Conservation (phyloP, 2,797 vertebrate genomes). For the Myripristis murdjan region DNA sequence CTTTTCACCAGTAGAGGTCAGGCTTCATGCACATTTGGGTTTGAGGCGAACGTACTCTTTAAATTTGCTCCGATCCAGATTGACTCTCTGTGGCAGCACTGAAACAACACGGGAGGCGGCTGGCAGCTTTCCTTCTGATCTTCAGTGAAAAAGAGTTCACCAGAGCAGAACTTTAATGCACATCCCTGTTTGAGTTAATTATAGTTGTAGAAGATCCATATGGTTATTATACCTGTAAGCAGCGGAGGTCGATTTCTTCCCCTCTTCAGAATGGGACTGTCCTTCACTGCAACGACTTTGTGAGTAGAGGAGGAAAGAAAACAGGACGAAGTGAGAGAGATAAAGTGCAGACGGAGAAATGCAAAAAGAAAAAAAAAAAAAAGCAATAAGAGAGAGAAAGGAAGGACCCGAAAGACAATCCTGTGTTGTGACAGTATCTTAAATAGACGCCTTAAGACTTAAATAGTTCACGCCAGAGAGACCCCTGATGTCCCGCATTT, state of each 20-base stretch:
- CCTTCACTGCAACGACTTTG: conserved; percentile 10
- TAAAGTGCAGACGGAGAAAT: conserved; percentile 13
- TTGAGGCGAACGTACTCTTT: too few species aligned
- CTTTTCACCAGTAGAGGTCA: too few species aligned
- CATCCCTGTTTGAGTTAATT: conserved; percentile 22
- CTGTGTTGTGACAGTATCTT: conserved; percentile 51
- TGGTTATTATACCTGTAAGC: neutral
- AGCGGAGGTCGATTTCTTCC: conserved; percentile 6
- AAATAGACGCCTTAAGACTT: conserved; percentile 37
- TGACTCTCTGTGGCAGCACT: too few species aligned
- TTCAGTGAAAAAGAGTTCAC: neutral
- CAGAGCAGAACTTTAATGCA: neutral
- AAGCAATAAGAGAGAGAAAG: conserved; percentile 14
- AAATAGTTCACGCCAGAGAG: conserved; percentile 41
- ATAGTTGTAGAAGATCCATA: conserved; percentile 8
- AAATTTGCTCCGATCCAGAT: too few species aligned
- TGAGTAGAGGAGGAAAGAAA: conserved; percentile 8
- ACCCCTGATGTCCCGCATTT: conserved; percentile 57
- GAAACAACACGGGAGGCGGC: too few species aligned
- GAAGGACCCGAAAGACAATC: neutral
- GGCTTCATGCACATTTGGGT: too few species aligned
- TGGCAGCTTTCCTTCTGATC: neutral
- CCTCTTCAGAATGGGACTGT: conserved; percentile 17
- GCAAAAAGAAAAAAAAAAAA: neutral
- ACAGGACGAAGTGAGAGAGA: conserved; percentile 13